Percentiles rank a stretch among this genome's conserved stretches.
Conservation (phyloP, 2,113 vertebrate species). For the Ceratotherium simum region DNA sequence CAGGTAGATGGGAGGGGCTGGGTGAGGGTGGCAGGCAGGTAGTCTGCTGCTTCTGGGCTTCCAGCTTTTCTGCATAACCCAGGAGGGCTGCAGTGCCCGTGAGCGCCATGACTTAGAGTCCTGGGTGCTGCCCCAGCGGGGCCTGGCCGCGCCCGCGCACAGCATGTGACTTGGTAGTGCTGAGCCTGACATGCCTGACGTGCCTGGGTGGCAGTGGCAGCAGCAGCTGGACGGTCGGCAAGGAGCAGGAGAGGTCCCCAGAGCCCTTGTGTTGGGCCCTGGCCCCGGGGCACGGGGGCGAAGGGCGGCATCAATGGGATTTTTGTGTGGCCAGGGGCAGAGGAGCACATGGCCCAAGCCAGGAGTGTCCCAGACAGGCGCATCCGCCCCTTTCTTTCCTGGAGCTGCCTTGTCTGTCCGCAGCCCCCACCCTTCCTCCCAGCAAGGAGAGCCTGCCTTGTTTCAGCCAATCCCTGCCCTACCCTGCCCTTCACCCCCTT, state of each 20-base stretch:
- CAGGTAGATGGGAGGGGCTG: not conserved
- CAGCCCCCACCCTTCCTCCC: not conserved
- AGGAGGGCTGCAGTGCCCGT: not conserved
- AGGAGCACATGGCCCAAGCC: conserved; percentile 19
- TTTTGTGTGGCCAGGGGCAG: not conserved
- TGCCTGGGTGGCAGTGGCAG: not conserved
- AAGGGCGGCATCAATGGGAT: conserved; percentile 54
- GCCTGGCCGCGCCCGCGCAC: conserved; percentile 5
- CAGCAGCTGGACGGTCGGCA: not conserved
- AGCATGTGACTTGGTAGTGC: conserved; percentile 64
- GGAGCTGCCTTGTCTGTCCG: not conserved
- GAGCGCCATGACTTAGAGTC: not conserved
- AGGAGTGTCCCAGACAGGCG: not conserved
- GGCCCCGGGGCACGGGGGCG: not conserved
- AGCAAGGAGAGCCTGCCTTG: not conserved
- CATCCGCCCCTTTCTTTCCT: not conserved
- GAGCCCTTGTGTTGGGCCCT: conserved; percentile 26
- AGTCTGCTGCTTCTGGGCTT: not conserved
- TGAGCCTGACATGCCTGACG: conserved; percentile 52
- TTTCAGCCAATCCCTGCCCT: not conserved
- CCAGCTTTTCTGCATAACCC: not conserved
- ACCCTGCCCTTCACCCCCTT: not conserved
- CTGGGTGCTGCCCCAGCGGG: not conserved
- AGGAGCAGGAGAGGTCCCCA: conserved; percentile 20
- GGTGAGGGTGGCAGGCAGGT: not conserved